These are phyloP conservation scores for Embidobia sp. DNA, from an alignment of 2,888 invertebrate genomes.

Conservation along the genomic window DNA sequence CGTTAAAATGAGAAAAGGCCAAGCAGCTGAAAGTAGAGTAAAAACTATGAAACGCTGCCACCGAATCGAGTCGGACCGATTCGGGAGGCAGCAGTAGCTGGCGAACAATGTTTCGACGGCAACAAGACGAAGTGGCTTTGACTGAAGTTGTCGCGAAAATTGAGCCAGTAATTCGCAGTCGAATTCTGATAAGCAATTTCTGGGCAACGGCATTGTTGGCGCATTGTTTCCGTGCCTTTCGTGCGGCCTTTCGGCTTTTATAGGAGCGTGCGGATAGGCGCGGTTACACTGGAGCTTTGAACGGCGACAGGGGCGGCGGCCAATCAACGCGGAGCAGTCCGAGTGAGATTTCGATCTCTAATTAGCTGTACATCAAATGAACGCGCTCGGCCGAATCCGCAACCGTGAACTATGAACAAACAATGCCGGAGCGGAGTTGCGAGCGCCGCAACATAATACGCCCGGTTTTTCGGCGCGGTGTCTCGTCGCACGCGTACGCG, in stretches of 20 bases:
- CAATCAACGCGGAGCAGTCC: constrained; percentile 57
- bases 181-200: constrained; percentile 61
- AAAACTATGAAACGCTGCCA: too few relatives aligned
- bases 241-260: constrained; percentile 50
- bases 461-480: constrained; percentile 38
- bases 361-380: constrained; percentile 81
- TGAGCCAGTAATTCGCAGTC: constrained; percentile 56
- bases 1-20: too few relatives aligned
- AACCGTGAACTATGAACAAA: constrained; percentile 62
- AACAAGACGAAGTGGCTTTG: constrained; percentile 38
- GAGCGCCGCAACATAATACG: constrained; percentile 47
- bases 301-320: constrained; percentile 35
- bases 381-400: constrained; percentile 66
- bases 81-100: too few relatives aligned
- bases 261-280: constrained; percentile 49
- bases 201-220: constrained; percentile 56
- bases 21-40: too few relatives aligned
- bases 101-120: too few relatives aligned
- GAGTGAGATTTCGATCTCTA: constrained; percentile 79
- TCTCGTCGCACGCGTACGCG: constrained; percentile 29
- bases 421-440: constrained; percentile 45
- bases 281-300: constrained; percentile 52
- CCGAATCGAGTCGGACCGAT: too few relatives aligned
- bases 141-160: constrained; percentile 53
- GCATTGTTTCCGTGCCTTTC: constrained; percentile 63